Conservation (phyloP, 92 coral and sea anemone species). For the Phenganax stokvisi region DNA sequence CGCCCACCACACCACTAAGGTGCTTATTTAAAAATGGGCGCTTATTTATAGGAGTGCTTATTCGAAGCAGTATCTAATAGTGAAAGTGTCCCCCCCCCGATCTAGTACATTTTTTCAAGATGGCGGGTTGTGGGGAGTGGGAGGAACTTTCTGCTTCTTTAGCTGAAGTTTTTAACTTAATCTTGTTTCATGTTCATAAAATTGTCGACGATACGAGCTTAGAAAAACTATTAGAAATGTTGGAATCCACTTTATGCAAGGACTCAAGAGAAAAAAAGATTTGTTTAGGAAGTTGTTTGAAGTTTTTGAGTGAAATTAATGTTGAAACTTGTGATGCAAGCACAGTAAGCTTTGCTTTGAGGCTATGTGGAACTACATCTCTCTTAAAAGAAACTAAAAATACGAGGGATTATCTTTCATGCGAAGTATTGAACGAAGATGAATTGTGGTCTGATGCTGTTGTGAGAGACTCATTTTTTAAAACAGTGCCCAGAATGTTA, state of each 20-base stretch:
- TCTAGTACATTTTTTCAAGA: neutral
- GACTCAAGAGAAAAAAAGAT: conserved; percentile 34
- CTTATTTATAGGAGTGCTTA: too few species aligned
- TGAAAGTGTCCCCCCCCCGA: too few species aligned
- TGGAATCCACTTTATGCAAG: conserved; percentile 45
- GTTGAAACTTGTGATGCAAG: conserved; percentile 13
- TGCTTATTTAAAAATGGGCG: too few species aligned
- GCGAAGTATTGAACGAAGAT: conserved; percentile 29
- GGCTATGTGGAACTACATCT: conserved; percentile 64
- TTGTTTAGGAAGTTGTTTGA: conserved; percentile 24
- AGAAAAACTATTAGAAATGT: conserved; percentile 68
- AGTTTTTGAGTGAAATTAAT: conserved; percentile 55
- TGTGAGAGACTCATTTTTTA: conserved; percentile 71
- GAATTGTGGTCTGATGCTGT: conserved; percentile 65
- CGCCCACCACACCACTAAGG: too few species aligned
- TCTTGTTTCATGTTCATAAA: conserved; percentile 58
- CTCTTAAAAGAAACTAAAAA: conserved; percentile 31
- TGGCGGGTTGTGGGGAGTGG: neutral
- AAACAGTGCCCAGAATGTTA: conserved; percentile 49
- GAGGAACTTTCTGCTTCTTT: neutral
- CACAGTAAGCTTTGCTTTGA: conserved; percentile 59
- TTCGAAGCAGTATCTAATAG: too few species aligned
- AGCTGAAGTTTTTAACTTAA: conserved; percentile 58
- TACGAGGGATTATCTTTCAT: conserved; percentile 27
- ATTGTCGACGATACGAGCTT: conserved; percentile 94